Base-by-base conservation (phyloP, 2,113 vertebrate genomes). In the Drymodes brunneopygia region DNA sequence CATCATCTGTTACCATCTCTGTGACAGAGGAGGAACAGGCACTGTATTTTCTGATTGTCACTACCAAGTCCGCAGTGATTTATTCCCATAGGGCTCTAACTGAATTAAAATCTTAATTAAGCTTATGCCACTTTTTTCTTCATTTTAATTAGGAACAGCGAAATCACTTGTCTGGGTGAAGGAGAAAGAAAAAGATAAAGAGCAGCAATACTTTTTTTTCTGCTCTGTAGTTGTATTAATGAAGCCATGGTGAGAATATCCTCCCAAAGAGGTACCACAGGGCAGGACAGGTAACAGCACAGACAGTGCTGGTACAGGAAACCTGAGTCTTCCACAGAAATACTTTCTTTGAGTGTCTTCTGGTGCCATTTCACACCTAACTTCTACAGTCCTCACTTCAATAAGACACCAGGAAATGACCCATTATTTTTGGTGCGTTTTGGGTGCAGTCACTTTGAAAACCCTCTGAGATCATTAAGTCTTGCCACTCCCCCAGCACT, bases 71-170 rank as follows among this genome's bases (percentile, higher is more conserved):
- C 71, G 47, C 45, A 88, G 53, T 86, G 94, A 97, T 95, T 95
- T 93, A 95, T 88, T 96, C 47, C 31, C 51, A 24, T 47, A 80
- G 60, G 60, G 86, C 85, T 86, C 69, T 87, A 86, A 82, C 40
- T n/a, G 57, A 96, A 96, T 95, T 90, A 96, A 96, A 96, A 96
- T 83, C 79, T 95, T 97, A 95, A 95, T 93, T 95, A 95, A 47
- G 62, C 25, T 79, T 88, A 69, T 61, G 89, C 66, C 40, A 81
- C 88, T 95, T 90, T 91, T 95, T 94, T 72, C 81, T 66, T 77
- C 33, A 19, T 84, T 90, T 86, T 90, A 95, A 96, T 96, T 90
- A 96, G 79, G 27, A 81, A 51, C 10, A 90, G 75, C 58, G 85
- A 94, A 86, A 90, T 88, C 62, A 35, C 74, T 91, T 92, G 67